Conservation (phyloP, 1,140 invertebrate species). For the Penaeus indicus region DNA sequence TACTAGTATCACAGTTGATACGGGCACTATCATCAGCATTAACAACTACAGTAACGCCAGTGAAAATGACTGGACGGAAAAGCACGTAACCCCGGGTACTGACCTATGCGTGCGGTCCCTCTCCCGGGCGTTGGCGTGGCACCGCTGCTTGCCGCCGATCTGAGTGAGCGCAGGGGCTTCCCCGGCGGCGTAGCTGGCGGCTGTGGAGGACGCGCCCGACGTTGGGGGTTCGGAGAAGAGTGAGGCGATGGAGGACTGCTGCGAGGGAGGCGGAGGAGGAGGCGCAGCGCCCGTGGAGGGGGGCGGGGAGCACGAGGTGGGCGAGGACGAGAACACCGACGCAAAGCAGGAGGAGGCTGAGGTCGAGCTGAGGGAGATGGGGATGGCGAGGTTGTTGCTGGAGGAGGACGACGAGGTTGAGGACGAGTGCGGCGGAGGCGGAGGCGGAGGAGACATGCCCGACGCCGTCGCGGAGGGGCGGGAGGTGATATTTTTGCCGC, state of each 20-base stretch:
- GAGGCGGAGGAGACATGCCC: neutral
- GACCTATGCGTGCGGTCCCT: conserved; percentile 73
- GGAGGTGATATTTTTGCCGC: neutral
- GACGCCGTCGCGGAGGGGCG: neutral
- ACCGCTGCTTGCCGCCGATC: conserved; percentile 57
- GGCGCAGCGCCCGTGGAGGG: neutral
- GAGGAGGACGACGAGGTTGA: neutral
- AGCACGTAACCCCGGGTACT: neutral
- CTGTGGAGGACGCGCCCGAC: conserved; percentile 1
- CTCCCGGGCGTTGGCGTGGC: conserved; percentile 72
- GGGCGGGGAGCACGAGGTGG: neutral
- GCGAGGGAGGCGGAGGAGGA: conserved; percentile 14
- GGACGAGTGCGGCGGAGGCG: neutral
- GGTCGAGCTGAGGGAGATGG: neutral
- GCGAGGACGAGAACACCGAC: conserved; percentile 8
- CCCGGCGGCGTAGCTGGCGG: conserved; percentile 16
- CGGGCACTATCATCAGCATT: too few species aligned
- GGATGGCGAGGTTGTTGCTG: neutral
- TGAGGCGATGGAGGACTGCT: neutral
- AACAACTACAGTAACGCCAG: too few species aligned
- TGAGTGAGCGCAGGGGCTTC: conserved; percentile 20
- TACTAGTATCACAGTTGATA: too few species aligned
- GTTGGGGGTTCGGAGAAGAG: neutral
- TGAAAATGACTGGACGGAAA: too few species aligned
- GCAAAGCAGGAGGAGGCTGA: neutral